Base-by-base conservation (phyloP, 2,888 invertebrate genomes). In the Penaeus monodon region DNA sequence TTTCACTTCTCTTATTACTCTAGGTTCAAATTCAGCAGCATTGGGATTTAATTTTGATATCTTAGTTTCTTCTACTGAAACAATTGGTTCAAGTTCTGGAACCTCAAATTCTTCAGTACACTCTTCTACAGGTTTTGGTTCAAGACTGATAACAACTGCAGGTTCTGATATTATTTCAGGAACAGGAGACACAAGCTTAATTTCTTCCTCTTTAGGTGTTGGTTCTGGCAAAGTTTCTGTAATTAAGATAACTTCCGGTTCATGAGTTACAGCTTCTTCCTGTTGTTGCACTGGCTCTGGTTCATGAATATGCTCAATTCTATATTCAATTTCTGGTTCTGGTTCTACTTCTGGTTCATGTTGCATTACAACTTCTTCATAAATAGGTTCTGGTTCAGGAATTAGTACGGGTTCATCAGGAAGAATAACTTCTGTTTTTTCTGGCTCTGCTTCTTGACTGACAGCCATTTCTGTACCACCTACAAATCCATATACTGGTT, bases 401-500 rank as follows among this genome's bases (percentile, higher is more conserved):
- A 77, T 77, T n/a, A 57, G 20, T 14, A 57, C 57, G 27, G 66
- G 74, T 44, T 85, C 65, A 73, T 22, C 24, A 12, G 44, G 22
- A 29, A 38, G 49, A 6, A n/a, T 17, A 33, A 17, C 29, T 57
- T 84, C 27, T 12, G 27, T 57, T 73, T 85, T 65, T 27, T 80
- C 83, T 63, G 73, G 44, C 49, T 81, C 76, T 81, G 49, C 24
- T 73, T 79, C 68, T 33, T 84, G 63, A 29, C 64, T n/a, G 10
- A 38, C 27, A 27, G 33, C 27, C 22, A 44, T 64, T 33, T 85
- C 85, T 79, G 44, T 22, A 63, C n/a, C 44, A 29, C 49, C 38
- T 22, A 88, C 38, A 44, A 76, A 88, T 20, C 86, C 88, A 76
- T 88, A 90, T 66, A 88, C 81, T 63, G 89, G 90, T 64, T 64